A percentile compares a stretch with the other conserved stretches of the same genome.
Conservation (phyloP, 2,888 invertebrate species). For the Chirona hameri region DNA sequence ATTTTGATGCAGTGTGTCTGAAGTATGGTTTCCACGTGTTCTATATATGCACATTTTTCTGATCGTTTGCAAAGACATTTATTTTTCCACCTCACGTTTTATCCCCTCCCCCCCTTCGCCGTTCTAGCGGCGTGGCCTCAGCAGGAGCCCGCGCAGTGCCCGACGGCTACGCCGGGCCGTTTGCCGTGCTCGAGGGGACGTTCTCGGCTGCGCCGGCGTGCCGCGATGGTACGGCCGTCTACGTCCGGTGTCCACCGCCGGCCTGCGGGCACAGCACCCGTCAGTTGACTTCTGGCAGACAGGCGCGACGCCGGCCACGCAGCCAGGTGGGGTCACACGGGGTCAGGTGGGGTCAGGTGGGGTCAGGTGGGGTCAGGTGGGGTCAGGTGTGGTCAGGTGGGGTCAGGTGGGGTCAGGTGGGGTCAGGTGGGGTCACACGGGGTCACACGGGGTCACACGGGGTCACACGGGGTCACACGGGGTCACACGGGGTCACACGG, state of each 20-base stretch:
- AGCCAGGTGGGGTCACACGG: neutral
- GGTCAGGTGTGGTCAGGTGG: no score
- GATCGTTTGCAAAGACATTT: no score
- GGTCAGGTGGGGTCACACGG: neutral
- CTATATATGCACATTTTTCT: no score
- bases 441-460: no score
- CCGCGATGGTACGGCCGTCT: neutral
- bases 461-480: no score
- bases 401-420: neutral
- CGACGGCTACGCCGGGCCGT: neutral
- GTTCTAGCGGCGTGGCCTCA: neutral
- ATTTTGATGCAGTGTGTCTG: no score
- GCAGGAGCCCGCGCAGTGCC: neutral
- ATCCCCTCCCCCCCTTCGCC: neutral
- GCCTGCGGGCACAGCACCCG: neutral
- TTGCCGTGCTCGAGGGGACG: neutral
- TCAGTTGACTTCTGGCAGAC: neutral
- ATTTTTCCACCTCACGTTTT: no score
- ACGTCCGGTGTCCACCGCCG: neutral
- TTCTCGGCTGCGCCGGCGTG: neutral
- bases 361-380: no score
- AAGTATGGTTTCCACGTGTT: no score
- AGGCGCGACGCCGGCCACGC: neutral
- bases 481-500: no score
- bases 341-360: no score